Evolutionary conservation across 2,797 vertebrate genomes (phyloP).

Genomic region (Neosilurus mollespiculum): DNA sequence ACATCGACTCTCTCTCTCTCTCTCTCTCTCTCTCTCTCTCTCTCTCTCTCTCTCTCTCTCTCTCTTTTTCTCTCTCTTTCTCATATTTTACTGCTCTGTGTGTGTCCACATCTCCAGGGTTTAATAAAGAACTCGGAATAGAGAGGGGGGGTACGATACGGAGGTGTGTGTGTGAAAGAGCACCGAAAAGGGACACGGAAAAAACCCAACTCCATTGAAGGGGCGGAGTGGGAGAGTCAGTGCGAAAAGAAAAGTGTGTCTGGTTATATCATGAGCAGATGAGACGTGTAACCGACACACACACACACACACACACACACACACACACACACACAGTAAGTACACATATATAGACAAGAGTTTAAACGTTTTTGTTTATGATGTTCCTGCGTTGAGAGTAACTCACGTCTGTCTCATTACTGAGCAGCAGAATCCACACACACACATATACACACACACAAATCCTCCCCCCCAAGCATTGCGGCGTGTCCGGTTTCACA

Average conservation of each 20-base stretch:
- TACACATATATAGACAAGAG: constrained; percentile 71
- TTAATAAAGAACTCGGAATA: constrained; percentile 61
- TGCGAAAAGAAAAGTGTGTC: constrained; percentile 62
- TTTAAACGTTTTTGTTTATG: constrained; percentile 59
- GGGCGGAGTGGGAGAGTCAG: constrained; percentile 60
- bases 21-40: constrained; percentile 69
- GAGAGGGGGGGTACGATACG: constrained; percentile 54
- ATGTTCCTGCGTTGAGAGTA: constrained; percentile 54
- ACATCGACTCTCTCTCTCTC: constrained; percentile 74
- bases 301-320: constrained; percentile 42
- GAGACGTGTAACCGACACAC: constrained; percentile 70
- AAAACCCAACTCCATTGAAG: constrained; percentile 57
- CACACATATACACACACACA: neutral
- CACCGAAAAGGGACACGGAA: constrained; percentile 35
- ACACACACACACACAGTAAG: constrained; percentile 55
- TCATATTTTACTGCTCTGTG: constrained; percentile 76
- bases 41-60: constrained; percentile 60
- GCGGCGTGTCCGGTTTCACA: neutral
- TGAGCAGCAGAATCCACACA: constrained; percentile 14
- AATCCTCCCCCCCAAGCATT: neutral
- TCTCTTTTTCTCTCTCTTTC: constrained; percentile 55
- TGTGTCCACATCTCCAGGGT: constrained; percentile 74
- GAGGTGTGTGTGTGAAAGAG: constrained; percentile 49
- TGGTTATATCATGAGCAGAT: constrained; percentile 72
- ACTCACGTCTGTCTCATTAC: constrained; percentile 38